Evolutionary conservation across 2,113 vertebrate genomes (phyloP).

Genomic region (Gambusia holbrooki): DNA sequence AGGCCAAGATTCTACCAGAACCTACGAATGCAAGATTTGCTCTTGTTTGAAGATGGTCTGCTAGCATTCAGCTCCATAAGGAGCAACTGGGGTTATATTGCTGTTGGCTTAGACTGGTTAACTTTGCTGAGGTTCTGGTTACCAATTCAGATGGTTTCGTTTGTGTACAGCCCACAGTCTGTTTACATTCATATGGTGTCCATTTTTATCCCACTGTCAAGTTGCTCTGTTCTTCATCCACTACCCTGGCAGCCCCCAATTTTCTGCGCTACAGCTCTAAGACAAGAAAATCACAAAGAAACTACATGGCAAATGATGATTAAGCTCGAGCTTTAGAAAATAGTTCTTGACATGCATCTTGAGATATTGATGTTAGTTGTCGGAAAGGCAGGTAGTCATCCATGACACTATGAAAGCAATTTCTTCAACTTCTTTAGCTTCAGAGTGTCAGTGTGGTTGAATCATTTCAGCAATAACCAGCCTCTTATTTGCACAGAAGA

Average conservation of each 20-base stretch:
- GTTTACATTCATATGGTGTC: neutral
- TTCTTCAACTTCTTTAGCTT: conserved; percentile 19
- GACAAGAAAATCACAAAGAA: neutral
- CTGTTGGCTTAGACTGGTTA: too few species aligned
- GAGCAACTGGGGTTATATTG: too few species aligned
- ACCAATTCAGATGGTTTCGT: too few species aligned
- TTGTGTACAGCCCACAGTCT: neutral
- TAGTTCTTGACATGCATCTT: neutral
- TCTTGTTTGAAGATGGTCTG: too few species aligned
- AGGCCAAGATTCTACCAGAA: too few species aligned
- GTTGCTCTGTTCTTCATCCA: neutral
- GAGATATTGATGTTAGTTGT: conserved; percentile 12
- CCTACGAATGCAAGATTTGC: too few species aligned
- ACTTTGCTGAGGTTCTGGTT: too few species aligned
- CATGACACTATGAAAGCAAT: conserved; percentile 32
- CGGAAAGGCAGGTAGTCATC: conserved; percentile 16
- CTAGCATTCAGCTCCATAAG: too few species aligned
- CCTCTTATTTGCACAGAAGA: conserved; percentile 34
- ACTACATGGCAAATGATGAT: neutral
- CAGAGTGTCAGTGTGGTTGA: conserved; percentile 35
- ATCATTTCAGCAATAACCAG: conserved; percentile 46
- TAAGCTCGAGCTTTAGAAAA: conserved; percentile 2
- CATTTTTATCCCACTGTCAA: neutral
- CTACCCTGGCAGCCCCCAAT: neutral
- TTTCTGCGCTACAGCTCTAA: neutral